These are phyloP conservation scores for Ciconia boyciana DNA, from an alignment of 2,113 vertebrate genomes.

Conservation along the genomic window DNA sequence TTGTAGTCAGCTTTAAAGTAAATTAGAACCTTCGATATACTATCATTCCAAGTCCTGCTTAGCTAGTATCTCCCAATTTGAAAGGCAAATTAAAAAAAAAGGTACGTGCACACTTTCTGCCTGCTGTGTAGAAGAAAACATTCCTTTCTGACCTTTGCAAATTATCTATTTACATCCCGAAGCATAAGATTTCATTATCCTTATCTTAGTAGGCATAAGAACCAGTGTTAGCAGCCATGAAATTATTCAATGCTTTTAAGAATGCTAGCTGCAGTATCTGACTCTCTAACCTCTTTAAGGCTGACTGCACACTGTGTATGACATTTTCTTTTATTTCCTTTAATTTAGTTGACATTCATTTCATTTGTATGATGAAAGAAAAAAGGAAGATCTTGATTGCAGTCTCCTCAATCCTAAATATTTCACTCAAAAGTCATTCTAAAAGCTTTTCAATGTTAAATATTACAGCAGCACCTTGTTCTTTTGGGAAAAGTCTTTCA, in stretches of 20 bases:
- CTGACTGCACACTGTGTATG: slow-evolving; percentile 2
- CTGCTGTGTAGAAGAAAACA: not conserved
- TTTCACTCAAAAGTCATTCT: not conserved
- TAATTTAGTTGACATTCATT: slow-evolving; percentile 47
- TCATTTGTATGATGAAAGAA: slow-evolving; percentile 28
- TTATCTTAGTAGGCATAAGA: not conserved
- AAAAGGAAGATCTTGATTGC: not conserved
- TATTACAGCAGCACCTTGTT: not conserved
- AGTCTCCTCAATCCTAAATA: slow-evolving; percentile 16
- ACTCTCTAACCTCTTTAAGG: slow-evolving; percentile 10
- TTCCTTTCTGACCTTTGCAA: slow-evolving; percentile 24
- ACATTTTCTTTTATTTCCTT: slow-evolving; percentile 43
- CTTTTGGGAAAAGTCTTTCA: not conserved
- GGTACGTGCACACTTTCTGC: not conserved
- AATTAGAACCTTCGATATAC: not conserved
- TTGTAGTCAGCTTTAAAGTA: not conserved
- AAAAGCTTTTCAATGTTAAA: not conserved
- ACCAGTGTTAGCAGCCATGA: not conserved
- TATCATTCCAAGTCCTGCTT: not conserved
- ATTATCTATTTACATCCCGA: not conserved
- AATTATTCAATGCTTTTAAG: slow-evolving; percentile 18
- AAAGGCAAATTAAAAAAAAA: not conserved
- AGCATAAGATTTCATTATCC: not conserved
- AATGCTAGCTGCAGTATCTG: not conserved
- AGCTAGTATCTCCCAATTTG: not conserved